Evolutionary conservation across 2,113 vertebrate species (phyloP).

Genomic region (Campylomormyrus numenius): DNA sequence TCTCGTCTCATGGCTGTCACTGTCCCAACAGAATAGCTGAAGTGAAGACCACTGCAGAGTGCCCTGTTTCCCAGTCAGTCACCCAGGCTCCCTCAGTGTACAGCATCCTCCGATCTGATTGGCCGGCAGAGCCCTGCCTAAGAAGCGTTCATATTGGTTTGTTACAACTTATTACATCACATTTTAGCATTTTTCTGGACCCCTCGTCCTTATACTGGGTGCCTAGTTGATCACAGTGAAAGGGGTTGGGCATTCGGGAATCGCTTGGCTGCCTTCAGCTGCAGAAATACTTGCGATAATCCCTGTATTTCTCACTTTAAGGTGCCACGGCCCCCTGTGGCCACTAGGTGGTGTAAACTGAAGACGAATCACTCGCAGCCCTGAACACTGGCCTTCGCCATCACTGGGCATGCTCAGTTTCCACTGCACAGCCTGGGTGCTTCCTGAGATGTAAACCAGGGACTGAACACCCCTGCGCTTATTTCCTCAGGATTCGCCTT

Average conservation of each 20-base stretch:
- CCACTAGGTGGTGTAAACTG: neutral
- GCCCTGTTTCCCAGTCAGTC: neutral
- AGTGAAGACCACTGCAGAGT: slow-evolving; percentile 5
- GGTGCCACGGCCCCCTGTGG: neutral
- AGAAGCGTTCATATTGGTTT: no score
- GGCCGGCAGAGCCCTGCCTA: neutral
- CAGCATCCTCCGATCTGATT: neutral
- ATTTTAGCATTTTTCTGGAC: neutral
- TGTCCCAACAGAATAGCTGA: neutral
- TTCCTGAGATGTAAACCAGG: neutral
- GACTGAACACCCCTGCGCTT: neutral
- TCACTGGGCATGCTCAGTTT: neutral
- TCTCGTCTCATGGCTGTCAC: neutral
- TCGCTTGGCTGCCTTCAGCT: neutral
- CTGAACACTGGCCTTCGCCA: neutral
- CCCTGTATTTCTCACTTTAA: neutral
- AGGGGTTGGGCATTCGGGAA: neutral
- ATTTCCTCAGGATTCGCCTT: neutral
- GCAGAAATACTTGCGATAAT: neutral
- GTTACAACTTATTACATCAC: slow-evolving; percentile 6
- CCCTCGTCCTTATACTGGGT: neutral
- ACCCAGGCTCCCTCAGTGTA: neutral
- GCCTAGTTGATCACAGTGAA: neutral
- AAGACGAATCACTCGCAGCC: neutral
- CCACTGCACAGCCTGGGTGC: neutral